Evolutionary conservation across 2,888 invertebrate genomes (phyloP), one percentile per base, ranked within the genome.

Genomic region (Erynnis tages): DNA sequence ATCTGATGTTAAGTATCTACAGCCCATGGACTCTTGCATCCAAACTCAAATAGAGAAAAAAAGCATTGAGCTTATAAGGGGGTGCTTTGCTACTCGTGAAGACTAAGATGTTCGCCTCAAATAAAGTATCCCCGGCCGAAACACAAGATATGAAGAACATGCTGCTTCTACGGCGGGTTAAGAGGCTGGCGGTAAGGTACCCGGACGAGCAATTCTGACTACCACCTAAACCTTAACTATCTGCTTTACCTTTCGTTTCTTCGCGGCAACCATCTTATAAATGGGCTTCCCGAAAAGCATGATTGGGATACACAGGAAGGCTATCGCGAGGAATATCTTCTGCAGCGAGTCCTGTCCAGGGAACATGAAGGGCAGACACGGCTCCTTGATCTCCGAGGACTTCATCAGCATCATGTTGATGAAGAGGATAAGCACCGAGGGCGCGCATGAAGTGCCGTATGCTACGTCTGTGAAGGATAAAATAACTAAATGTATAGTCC

Each of bases 271-370:
- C 58, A 91, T 82, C 34, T 93, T 86, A 62, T 93, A 91, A 11
- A 95, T 76, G 0, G 97, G 97, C 71, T 96, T 96, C 2, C 94
- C 93, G 8, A 95, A 82, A 55, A 97, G 82, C 93, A 97, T 93
- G 23, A 94, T 82, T 0, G 96, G 96, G 34, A 96, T 91, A 69
- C 95, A 95, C 0, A 93, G 44, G 4, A 95, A 74, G 0, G 95
- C 94, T 0, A 92, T 59, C 0, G 91, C 69, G 23, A 96, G 83
- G 56, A 94, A 91, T 2, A 91, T 75, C 44, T 82, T 87, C 78
- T 96, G 95, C 2, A 96, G 61, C 0, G 61, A 67, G 0, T 80
- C 78, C 68, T 94, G 93, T 0, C 91, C 90, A 0, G 83, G 75
- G 56, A 91, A 94, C 92, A 94, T 94, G 63, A 86, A 91, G 1